Base-by-base conservation (phyloP, 1,140 invertebrate genomes). In the Gonatopus flavifemur region DNA sequence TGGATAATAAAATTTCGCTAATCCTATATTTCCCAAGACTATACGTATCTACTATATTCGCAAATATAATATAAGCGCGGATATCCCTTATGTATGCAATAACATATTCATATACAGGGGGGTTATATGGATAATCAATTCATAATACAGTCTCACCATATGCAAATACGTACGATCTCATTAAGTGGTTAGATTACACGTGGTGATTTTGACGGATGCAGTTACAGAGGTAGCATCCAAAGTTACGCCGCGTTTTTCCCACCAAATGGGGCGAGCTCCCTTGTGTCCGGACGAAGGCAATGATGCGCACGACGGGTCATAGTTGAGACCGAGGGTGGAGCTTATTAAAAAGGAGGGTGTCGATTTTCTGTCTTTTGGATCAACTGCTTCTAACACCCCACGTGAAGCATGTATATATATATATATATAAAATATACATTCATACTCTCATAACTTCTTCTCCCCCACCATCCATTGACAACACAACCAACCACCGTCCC, bases 101-200 rank as follows among this genome's bases (percentile, higher is more conserved):
- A n/a, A n/a, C n/a, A n/a, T n/a, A n/a, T n/a, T n/a, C n/a, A n/a
- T n/a, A n/a, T n/a, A n/a, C n/a, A n/a, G n/a, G n/a, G n/a, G n/a
- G n/a, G n/a, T n/a, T n/a, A n/a, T n/a, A n/a, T n/a, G n/a, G 49
- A 47, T 55, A 60, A 68, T 68, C 62, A 68, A 68, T 68, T 68
- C 58, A 67, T 66, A 58, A 65, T 67, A 55, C 51, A 31, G 31
- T 48, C 41, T 42, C 49, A 24, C 37, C 53, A 57, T 68, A 70
- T 70, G 66, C 53, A 68, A 68, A 70, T 68, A n/a, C 49, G 52
- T 20, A 40, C 38, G 54, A 62, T 67, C 54, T 68, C 56, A 56
- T 68, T 67, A 64, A 47, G 32, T 41, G 51, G 47, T 51, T 52
- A 68, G 65, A 67, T 69, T 68, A 70, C 66, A 65, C 50, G 59